Conservation (phyloP, 1,140 invertebrate species). For the Drosophila ercepeae region DNA sequence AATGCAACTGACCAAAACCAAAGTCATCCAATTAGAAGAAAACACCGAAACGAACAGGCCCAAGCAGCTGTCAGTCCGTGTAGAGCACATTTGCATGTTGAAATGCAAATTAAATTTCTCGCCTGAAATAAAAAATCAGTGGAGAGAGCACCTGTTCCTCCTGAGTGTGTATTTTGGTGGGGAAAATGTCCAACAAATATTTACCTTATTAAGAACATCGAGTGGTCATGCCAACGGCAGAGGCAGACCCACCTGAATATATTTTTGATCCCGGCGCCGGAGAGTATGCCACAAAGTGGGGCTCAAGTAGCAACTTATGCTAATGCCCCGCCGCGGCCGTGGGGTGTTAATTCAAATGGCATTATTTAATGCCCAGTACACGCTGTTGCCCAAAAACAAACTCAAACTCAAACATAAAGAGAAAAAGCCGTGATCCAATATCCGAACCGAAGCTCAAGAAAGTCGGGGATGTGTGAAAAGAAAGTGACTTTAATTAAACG, state of each 20-base stretch:
- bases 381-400: slow-evolving; percentile 41
- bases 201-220: slow-evolving; percentile 68
- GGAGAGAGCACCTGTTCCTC: neutral
- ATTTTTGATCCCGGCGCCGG: slow-evolving; percentile 18
- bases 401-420: neutral
- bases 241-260: slow-evolving; percentile 8
- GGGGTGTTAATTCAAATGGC: slow-evolving; percentile 76
- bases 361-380: slow-evolving; percentile 79
- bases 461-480: slow-evolving; percentile 62
- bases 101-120: slow-evolving; percentile 73
- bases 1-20: slow-evolving; percentile 65
- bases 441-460: slow-evolving; percentile 19
- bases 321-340: slow-evolving; percentile 55
- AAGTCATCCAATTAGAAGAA: slow-evolving; percentile 73
- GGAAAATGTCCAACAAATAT: slow-evolving; percentile 58
- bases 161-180: slow-evolving; percentile 4
- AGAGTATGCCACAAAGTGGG: slow-evolving; percentile 52
- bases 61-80: slow-evolving; percentile 65
- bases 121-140: slow-evolving; percentile 29
- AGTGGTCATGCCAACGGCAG: slow-evolving; percentile 42
- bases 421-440: neutral
- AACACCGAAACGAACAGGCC: slow-evolving; percentile 62
- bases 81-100: slow-evolving; percentile 65
- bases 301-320: slow-evolving; percentile 57
- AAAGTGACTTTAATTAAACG: slow-evolving; percentile 76